Evolutionary conservation across 2,113 vertebrate genomes (phyloP), one percentile per base, ranked within the genome.

Genomic region (Dipodomys spectabilis): DNA sequence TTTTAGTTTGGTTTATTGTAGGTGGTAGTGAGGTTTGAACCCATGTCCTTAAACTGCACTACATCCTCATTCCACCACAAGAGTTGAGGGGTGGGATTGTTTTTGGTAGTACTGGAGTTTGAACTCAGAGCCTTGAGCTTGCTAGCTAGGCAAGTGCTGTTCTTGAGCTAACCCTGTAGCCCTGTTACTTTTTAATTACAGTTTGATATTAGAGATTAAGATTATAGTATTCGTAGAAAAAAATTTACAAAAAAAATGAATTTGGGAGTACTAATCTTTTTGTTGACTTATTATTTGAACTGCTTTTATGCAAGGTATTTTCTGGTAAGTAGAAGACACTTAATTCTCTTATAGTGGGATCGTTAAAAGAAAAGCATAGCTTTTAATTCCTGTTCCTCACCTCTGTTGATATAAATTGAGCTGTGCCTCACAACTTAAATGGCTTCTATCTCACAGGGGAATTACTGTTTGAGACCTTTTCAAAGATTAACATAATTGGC

Each of bases 171-270:
- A 49, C 49, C 49, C 49, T 49, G 8, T 49, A 49, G 49, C 49
- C 49, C 49, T 49, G 49, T 93, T 73, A 72, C 16, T 92, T 92
- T 94, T 91, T 72, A 96, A 82, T 89, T 53, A 30, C 68, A 86
- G 0, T 27, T 92, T 7, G 39, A 7, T 64, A 60, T 82, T 2
- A 30, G 22, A 30, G 87, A 64, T 81, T 86, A 84, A 68, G 44
- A 86, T 88, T 78, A 90, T n/a, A 81, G 4, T 84, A 39, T 82
- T 86, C 69, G 35, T 77, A 39, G 13, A 23, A 9, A 75, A 74
- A 39, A n/a, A 89, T 30, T 77, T 89, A 32, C 11, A 81, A 68
- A 35, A 91, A 87, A 78, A 90, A 90, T 57, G 11, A 84, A 86
- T 44, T 25, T 94, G 27, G 7, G n/a, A 25, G 86, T 91, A 74